phyloP scores from a whole-genome alignment of 2,797 vertebrate species.

The Hapalemur alaotrensis region DNA sequence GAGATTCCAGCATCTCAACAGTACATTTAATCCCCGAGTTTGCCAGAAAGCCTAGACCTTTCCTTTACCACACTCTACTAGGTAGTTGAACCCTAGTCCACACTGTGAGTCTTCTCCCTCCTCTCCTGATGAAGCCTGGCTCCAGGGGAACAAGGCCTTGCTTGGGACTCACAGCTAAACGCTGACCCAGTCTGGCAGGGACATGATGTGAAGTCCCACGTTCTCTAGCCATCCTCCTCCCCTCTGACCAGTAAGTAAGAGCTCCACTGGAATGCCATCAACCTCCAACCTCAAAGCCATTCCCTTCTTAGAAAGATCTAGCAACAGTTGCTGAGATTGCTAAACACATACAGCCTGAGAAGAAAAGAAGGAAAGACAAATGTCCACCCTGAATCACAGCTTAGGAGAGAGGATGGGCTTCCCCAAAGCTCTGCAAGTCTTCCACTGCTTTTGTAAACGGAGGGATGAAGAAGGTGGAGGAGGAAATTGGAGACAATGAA shows the following conservation, averaged over 20 bases:
- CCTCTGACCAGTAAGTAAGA: neutral
- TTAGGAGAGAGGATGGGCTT: neutral
- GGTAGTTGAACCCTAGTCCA: neutral
- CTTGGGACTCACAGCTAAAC: neutral
- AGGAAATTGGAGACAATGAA: neutral
- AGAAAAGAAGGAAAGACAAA: neutral
- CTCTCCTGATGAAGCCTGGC: neutral
- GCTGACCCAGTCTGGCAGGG: neutral
- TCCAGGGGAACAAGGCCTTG: neutral
- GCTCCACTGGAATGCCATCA: neutral
- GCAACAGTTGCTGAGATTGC: neutral
- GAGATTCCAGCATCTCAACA: neutral
- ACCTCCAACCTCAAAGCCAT: constrained; percentile 5
- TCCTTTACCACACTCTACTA: neutral
- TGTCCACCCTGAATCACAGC: neutral
- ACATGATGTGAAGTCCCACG: neutral
- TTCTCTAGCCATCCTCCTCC: neutral
- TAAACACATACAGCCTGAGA: neutral
- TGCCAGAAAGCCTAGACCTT: neutral
- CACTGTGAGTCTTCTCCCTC: neutral
- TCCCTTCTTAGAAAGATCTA: constrained; percentile 1
- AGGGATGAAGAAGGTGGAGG: neutral
- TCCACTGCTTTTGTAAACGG: neutral
- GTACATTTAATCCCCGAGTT: neutral
- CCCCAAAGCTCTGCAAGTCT: neutral